Conservation (phyloP, 2,888 invertebrate species). For the Terebella lapidaria region DNA sequence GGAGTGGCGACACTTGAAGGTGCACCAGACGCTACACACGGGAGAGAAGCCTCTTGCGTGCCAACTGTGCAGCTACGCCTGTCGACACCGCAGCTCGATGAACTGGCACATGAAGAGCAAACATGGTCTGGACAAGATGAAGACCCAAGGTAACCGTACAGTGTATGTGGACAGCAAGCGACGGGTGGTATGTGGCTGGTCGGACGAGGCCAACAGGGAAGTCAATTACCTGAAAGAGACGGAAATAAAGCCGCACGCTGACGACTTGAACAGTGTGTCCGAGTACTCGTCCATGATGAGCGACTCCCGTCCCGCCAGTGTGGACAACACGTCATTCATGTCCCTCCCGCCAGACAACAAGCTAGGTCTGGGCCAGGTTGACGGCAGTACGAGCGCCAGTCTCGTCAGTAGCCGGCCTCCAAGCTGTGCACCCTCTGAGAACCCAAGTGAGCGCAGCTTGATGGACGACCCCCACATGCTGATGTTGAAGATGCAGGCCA, state of each 20-base stretch:
- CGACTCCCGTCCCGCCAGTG: not conserved
- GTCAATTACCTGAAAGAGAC: not conserved
- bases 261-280: not conserved
- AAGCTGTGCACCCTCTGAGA: not conserved
- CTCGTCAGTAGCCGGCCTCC: not conserved
- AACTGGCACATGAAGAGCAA: slow-evolving; percentile 27
- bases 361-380: not conserved
- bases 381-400: not conserved
- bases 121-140: slow-evolving; percentile 18
- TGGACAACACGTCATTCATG: not conserved
- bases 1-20: slow-evolving; percentile 19
- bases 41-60: slow-evolving; percentile 21
- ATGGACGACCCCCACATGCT: not conserved
- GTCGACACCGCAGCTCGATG: slow-evolving; percentile 23
- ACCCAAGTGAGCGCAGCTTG: not conserved
- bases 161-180: slow-evolving; percentile 15
- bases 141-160: slow-evolving; percentile 15
- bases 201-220: not conserved
- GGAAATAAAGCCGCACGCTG: not conserved
- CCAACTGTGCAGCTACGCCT: slow-evolving; percentile 21
- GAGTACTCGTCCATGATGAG: not conserved
- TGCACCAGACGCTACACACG: slow-evolving; percentile 19
- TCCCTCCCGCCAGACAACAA: not conserved
- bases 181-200: not conserved
- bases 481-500: not conserved